Evolutionary conservation across 2,888 invertebrate species (phyloP).

Genomic region (Caenorhabditis uteleia): DNA sequence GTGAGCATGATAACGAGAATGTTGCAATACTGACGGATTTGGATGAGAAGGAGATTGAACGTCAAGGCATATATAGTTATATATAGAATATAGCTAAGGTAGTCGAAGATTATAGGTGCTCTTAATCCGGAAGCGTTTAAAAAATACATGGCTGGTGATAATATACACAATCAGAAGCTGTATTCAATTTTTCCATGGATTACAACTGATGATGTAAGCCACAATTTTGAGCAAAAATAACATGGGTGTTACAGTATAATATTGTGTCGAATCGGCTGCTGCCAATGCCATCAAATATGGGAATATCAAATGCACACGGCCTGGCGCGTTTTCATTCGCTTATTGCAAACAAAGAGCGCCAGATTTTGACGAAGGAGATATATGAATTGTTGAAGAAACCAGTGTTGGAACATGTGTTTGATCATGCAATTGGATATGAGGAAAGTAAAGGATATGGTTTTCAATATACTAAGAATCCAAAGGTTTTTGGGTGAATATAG

Average conservation of each 20-base stretch:
- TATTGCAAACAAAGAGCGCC: slow-evolving; percentile 21
- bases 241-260: slow-evolving; percentile 49
- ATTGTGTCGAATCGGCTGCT: slow-evolving; percentile 47
- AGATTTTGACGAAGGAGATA: slow-evolving; percentile 26
- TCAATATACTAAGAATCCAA: slow-evolving; percentile 52
- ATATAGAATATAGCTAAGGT: not conserved
- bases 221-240: slow-evolving; percentile 1
- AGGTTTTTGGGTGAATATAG: slow-evolving; percentile 20
- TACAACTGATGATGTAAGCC: slow-evolving; percentile 49
- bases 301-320: slow-evolving; percentile 49
- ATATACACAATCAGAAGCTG: slow-evolving; percentile 46
- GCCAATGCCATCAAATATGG: slow-evolving; percentile 61
- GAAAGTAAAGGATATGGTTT: slow-evolving; percentile 58
- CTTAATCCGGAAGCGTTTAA: slow-evolving; percentile 45
- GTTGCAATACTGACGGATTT: slow-evolving; percentile 42
- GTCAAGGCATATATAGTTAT: slow-evolving; percentile 19
- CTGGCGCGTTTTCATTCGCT: slow-evolving; percentile 50
- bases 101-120: slow-evolving; percentile 12
- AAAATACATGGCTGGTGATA: slow-evolving; percentile 47
- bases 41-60: slow-evolving; percentile 31
- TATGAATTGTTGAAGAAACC: slow-evolving; percentile 33
- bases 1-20: slow-evolving; percentile 33
- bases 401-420: slow-evolving; percentile 46
- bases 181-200: slow-evolving; percentile 53
- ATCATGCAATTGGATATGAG: slow-evolving; percentile 52